These are phyloP conservation scores for Andrena haemorrhoa DNA, from an alignment of 2,888 invertebrate species.

Conservation along the genomic window DNA sequence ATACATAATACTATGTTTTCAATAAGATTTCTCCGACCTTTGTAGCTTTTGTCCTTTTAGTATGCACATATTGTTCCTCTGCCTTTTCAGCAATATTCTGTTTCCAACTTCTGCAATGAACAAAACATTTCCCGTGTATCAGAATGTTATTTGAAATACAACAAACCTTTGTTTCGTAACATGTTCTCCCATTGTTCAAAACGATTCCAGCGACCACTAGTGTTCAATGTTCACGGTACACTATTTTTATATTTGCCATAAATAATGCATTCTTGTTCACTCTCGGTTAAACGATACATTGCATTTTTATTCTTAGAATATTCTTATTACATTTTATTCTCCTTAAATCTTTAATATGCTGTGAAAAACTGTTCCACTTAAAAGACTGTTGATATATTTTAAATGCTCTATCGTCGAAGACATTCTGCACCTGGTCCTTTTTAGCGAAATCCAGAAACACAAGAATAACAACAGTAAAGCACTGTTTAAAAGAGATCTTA, in stretches of 20 bases:
- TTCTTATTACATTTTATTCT: slow-evolving; percentile 44
- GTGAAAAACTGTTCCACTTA: slow-evolving; percentile 74
- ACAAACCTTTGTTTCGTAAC: slow-evolving; percentile 43
- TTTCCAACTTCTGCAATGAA: slow-evolving; percentile 28
- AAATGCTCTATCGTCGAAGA: slow-evolving; percentile 64
- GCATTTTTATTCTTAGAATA: slow-evolving; percentile 60
- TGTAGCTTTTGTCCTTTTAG: slow-evolving; percentile 32
- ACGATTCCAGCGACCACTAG: slow-evolving; percentile 31
- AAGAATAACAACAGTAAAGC: slow-evolving; percentile 65
- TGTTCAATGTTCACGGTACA: slow-evolving; percentile 43
- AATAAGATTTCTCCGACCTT: slow-evolving; percentile 45
- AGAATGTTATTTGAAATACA: slow-evolving; percentile 42
- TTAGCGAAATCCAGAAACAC: slow-evolving; percentile 67
- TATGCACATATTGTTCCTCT: slow-evolving; percentile 27
- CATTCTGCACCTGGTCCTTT: slow-evolving; percentile 63
- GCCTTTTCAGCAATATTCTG: slow-evolving; percentile 20
- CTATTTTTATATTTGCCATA: slow-evolving; percentile 38
- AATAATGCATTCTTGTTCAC: slow-evolving; percentile 64
- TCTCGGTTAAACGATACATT: slow-evolving; percentile 54
- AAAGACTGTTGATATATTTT: slow-evolving; percentile 70
- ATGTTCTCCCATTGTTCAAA: slow-evolving; percentile 28
- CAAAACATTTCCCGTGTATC: slow-evolving; percentile 38
- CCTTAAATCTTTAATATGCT: slow-evolving; percentile 63
- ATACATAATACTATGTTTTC: slow-evolving; percentile 46
- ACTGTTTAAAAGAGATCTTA: slow-evolving; percentile 62